phyloP scores from a whole-genome alignment of 2,797 vertebrate genomes.

The Crocodylus rhombifer region DNA sequence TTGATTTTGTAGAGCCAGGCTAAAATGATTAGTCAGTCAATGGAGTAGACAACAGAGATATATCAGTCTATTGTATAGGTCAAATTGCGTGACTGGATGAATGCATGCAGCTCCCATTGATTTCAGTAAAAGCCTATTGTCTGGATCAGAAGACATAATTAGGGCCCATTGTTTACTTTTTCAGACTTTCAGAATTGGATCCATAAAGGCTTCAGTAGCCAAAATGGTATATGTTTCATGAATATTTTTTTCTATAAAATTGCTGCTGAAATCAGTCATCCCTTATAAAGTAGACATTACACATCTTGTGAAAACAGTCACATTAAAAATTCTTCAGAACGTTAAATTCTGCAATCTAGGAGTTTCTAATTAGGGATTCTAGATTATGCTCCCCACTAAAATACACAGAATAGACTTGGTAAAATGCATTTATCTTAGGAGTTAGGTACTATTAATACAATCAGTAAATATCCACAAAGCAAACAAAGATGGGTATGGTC shows the following conservation, averaged over 20 bases:
- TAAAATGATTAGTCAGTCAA: not conserved
- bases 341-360: not conserved
- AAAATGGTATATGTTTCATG: not conserved
- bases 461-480: not conserved
- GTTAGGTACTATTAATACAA: not conserved
- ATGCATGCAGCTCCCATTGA: not conserved
- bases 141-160: not conserved
- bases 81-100: not conserved
- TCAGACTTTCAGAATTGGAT: not conserved
- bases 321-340: not conserved
- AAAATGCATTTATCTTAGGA: not conserved
- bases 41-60: not conserved
- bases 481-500: rapidly evolving
- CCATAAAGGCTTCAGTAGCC: not conserved
- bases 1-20: not conserved
- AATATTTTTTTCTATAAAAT: not conserved
- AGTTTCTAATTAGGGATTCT: not conserved
- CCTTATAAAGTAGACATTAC: not conserved
- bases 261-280: not conserved
- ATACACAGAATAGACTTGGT: not conserved
- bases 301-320: not conserved
- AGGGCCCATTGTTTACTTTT: not conserved
- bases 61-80: not conserved
- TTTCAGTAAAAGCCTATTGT: not conserved
- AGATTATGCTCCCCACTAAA: not conserved